Base-by-base conservation (phyloP, 2,888 invertebrate species). In the Labia minor region DNA sequence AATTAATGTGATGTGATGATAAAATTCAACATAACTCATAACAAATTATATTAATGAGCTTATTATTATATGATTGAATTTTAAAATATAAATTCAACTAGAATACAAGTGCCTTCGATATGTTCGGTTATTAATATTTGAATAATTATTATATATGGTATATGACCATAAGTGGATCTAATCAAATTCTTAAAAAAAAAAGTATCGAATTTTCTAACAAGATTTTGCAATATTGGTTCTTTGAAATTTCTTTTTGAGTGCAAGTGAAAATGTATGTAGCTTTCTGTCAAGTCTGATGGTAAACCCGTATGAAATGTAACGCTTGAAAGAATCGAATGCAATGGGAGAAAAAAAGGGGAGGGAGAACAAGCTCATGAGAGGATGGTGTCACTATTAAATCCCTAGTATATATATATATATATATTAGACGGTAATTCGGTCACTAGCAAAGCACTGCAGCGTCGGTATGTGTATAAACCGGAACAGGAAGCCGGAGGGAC, bases 391-490 rank as follows among this genome's bases (percentile, higher is more conserved):
- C 14, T 49, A 16, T n/a, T 49, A 49, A 26, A 26, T 26, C 26
- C 8, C 26, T 3, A 26, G 3, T 49, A 10, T 49, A 49, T 49
- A 49, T 49, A 49, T 49, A 49, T 49, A 49, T 49, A 49, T 49
- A 49, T 49, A 49, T 49, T 2, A 49, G 14, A 14, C 49, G 49
- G n/a, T 49, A 49, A 49, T 49, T 49, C 49, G 49, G 49, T 49
- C 49, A 49, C 49, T 49, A 49, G 49, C 49, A 49, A 49, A 49
- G 49, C 49, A n/a, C 49, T 4, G 49, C n/a, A 49, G 49, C 14
- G 49, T 49, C 49, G 49, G 49, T 49, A 49, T 49, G 49, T 49
- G n/a, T 49, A 49, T 49, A 49, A 49, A 49, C 49, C 49, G 49
- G 49, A 49, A 49, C 49, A 49, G 49, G 49, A 49, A 49, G 49